A percentile compares a stretch with the other conserved stretches of the same genome.
These are phyloP conservation scores for Pelodiscus sinensis DNA, from an alignment of 2,113 vertebrate genomes.

Conservation along the genomic window DNA sequence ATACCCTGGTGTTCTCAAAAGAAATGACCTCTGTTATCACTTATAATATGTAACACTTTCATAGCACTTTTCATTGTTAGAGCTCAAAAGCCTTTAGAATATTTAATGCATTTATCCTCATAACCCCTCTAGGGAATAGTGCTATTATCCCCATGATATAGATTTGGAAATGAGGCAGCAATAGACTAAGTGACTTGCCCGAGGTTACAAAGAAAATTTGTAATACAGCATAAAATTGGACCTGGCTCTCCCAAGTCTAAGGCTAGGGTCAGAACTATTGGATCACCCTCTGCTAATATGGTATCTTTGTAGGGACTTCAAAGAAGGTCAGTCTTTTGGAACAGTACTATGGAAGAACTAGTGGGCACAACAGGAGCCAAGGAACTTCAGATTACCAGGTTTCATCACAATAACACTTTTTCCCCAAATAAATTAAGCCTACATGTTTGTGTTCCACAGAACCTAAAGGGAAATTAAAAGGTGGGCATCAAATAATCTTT, in stretches of 20 bases:
- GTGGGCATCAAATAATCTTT: not conserved
- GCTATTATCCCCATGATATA: too few relatives aligned
- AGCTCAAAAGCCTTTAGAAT: too few relatives aligned
- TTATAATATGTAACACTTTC: not conserved
- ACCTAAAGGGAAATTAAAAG: not conserved
- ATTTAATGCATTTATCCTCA: too few relatives aligned
- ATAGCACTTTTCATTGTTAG: too few relatives aligned
- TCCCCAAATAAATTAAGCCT: not conserved
- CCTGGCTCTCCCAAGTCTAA: too few relatives aligned
- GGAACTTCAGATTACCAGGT: not conserved
- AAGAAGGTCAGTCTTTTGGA: not conserved
- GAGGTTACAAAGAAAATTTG: too few relatives aligned
- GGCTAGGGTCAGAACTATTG: too few relatives aligned
- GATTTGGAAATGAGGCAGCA: too few relatives aligned
- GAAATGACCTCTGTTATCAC: not conserved
- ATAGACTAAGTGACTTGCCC: too few relatives aligned
- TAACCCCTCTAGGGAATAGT: too few relatives aligned
- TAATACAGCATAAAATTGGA: too few relatives aligned
- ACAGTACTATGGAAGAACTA: not conserved
- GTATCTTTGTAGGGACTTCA: not conserved
- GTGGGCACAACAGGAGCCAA: accelerated
- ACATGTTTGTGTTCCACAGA: not conserved
- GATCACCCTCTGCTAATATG: not conserved
- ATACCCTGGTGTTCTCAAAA: not conserved
- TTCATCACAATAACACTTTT: not conserved